phyloP scores from a whole-genome alignment of 1,140 invertebrate species.

The Drosophila arawakana region DNA sequence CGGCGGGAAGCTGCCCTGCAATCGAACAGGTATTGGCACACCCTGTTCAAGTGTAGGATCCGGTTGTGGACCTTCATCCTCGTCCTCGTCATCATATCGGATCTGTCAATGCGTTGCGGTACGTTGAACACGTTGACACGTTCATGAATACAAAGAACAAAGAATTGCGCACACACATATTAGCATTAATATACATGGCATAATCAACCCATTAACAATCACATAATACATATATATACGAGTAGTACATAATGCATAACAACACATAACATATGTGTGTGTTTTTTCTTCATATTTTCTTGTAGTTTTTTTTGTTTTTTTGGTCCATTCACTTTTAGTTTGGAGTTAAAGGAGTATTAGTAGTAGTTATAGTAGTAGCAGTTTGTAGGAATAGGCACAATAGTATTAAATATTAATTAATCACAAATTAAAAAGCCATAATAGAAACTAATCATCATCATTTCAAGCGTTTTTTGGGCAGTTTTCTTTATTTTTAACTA shows the following conservation, averaged over 20 bases:
- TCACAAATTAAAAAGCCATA: slow-evolving; percentile 24
- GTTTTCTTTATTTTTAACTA: slow-evolving; percentile 29
- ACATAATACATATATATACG: slow-evolving; percentile 21
- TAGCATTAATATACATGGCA: slow-evolving; percentile 14
- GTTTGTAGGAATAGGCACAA: slow-evolving; percentile 28
- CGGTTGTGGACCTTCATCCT: slow-evolving; percentile 97
- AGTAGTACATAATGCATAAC: background rate
- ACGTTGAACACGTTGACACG: slow-evolving; percentile 32
- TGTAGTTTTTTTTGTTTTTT: background rate
- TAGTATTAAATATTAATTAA: slow-evolving; percentile 36
- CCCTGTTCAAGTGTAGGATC: slow-evolving; percentile 97
- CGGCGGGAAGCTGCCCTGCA: slow-evolving; percentile 95
- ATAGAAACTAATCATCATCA: slow-evolving; percentile 32
- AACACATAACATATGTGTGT: slow-evolving; percentile 2
- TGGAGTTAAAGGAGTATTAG: slow-evolving; percentile 13
- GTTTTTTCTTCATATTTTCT: background rate
- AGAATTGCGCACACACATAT: slow-evolving; percentile 41
- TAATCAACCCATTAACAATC: slow-evolving; percentile 1
- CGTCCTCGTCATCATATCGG: slow-evolving; percentile 97
- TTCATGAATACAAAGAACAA: slow-evolving; percentile 48
- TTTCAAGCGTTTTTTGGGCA: slow-evolving; percentile 16
- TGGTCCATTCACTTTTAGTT: slow-evolving; percentile 35
- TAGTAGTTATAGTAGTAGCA: slow-evolving; percentile 16
- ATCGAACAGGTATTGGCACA: slow-evolving; percentile 93
- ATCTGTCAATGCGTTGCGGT: slow-evolving; percentile 86